Evolutionary conservation across 30 jellyfish, hydroid and myxozoan genomes (phyloP), one percentile per base, ranked within the genome.

Genomic region (Turritopsis dohrnii): DNA sequence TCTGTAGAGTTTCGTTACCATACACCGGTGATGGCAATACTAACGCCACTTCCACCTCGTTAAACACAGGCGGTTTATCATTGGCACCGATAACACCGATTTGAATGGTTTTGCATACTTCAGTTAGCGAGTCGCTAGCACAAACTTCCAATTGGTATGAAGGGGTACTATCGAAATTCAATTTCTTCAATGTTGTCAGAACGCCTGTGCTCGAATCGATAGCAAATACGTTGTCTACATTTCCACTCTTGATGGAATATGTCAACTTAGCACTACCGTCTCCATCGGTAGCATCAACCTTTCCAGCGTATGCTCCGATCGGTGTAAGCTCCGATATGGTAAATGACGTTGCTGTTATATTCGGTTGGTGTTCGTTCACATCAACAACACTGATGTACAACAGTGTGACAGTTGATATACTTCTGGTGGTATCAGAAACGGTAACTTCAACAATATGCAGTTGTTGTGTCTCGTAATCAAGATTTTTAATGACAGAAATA

Each of bases 191-290:
- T 53, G 90, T 30, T 17, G 91, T 30, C 18, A 94, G 72, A 76
- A 94, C 73, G 19, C 99, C 99, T 24, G 94, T 85, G 1, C 53
- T 18, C 60, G 90, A 81, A 81, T 89, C 95, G 84, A 94, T 94
- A 65, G 75, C 41, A 79, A 94, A 94, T n/a, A 69, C 54, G 24
- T 92, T 88, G 29, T 53, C 79, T 24, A 71, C 80, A 73, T 85
- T 84, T 7, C 96, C 96, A 20, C 83, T 54, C 16, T 86, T 54
- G 53, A 94, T 83, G 28, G 77, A 23, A 65, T 80, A 87, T 21
- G 76, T 41, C 8, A 89, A 28, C 18, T 9, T 66, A 7, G 96
- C 60, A 71, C 72, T 66, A 1, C 89, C 65, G 75, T 94, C 99
- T 18, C 71, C 81, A 71, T 89, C 97, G 16, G 80, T 77, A 1